Base-by-base conservation (phyloP, 2,113 vertebrate genomes). In the Verasper variegatus region DNA sequence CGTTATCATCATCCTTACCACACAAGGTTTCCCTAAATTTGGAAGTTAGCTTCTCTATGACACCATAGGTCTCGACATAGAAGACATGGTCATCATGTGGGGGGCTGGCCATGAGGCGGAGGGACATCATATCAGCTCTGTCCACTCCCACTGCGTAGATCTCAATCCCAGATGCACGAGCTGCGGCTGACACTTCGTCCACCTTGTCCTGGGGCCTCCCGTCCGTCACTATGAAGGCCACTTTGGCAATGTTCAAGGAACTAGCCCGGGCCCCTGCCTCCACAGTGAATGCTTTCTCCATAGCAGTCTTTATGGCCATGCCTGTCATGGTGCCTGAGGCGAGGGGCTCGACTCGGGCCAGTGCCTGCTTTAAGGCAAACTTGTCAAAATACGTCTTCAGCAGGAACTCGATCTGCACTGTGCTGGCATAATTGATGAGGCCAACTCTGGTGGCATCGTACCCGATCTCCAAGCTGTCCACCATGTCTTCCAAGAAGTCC, bases 311-410 rank as follows among this genome's bases (percentile, higher is more conserved):
- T 84, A 99, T 97, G 88, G 98, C 97, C 72, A 97, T 89, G 37
- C 98, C 97, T 0, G 96, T 98, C 98, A 99, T 98, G 15, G 98
- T 99, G 81, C 98, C 98, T 0, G 97, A 95, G 3, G 98, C 94
- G 18, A 99, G 92, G 6, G 97, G 97, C 26, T 93, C 84, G 0
- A 98, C 93, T 7, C 70, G 92, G 0, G 93, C 94, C 74, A 99
- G 60, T 0, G 97, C 97, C 63, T 91, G 92, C 85, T 96, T 96
- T 88, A 99, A 61, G 7, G 94, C 89, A 0, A 77, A 85, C 86
- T 95, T 97, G 58, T 95, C 94, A 7, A 89, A 91, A 82, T 96
- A 91, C 2, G 92, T 95, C 68, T 92, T 95, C 11, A 99, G 94
- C 0, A 92, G 92, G 84, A 99, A 98, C 89, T 99, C 97, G 0